Percentiles rank a stretch among this genome's conserved stretches.
Evolutionary conservation across 2,888 invertebrate species (phyloP).

Genomic region (Hyppa rectilinea): DNA sequence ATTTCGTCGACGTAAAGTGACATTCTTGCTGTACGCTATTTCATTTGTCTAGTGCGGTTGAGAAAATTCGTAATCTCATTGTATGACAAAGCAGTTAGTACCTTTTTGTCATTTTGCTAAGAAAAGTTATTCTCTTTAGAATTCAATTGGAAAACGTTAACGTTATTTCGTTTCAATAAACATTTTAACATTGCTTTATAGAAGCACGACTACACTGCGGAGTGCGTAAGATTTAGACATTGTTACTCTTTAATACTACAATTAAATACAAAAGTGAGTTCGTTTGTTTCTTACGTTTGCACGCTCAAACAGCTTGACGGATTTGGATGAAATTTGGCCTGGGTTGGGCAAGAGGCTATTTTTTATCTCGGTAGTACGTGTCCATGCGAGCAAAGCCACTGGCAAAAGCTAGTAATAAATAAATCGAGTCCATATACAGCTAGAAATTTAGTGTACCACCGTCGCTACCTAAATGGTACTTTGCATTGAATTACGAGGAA

Average conservation of each 20-base stretch:
- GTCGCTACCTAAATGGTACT: conserved; percentile 55
- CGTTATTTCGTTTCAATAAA: conserved; percentile 13
- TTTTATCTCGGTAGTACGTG: too few species aligned
- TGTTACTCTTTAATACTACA: too few species aligned
- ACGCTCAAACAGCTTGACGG: too few species aligned
- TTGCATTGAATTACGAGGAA: conserved; percentile 60
- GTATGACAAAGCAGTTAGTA: conserved; percentile 29
- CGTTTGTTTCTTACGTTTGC: too few species aligned
- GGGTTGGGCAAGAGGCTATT: too few species aligned
- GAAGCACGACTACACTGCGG: too few species aligned
- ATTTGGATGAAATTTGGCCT: too few species aligned
- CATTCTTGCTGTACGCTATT: conserved; percentile 39
- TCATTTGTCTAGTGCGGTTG: conserved; percentile 44
- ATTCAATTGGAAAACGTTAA: conserved; percentile 22
- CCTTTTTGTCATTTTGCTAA: conserved; percentile 1
- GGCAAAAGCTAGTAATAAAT: too few species aligned
- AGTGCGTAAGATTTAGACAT: too few species aligned
- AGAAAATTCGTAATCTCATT: conserved; percentile 26
- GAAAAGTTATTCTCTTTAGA: conserved; percentile 3
- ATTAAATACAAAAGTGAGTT: too few species aligned
- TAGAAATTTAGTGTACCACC: conserved; percentile 39
- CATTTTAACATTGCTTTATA: conserved; percentile 22
- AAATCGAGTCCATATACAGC: conserved; percentile 33
- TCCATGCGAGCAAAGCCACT: too few species aligned
- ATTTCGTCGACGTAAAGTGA: conserved; percentile 12